Conservation (phyloP, 2,888 invertebrate genomes). For the Deroplatys truncata region DNA sequence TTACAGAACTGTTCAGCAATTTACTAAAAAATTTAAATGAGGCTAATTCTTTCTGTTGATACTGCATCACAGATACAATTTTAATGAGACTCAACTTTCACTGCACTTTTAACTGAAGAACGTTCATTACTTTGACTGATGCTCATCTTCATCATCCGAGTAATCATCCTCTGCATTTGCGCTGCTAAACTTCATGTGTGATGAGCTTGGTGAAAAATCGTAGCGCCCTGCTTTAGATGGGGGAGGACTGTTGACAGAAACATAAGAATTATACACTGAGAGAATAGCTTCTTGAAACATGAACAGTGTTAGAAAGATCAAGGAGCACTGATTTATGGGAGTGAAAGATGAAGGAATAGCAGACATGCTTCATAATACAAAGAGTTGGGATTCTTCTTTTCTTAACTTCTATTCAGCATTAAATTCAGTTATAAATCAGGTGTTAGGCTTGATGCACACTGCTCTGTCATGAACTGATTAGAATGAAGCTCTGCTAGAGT, state of each 20-base stretch:
- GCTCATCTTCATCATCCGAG: slow-evolving; percentile 28
- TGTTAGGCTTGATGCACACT: too few species aligned
- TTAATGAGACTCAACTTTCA: background rate
- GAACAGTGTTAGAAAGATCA: too few species aligned
- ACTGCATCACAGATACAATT: background rate
- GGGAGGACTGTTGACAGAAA: slow-evolving; percentile 43
- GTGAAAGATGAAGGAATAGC: too few species aligned
- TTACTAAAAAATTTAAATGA: background rate
- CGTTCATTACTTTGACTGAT: slow-evolving; percentile 15
- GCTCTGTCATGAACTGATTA: too few species aligned
- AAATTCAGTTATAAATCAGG: too few species aligned
- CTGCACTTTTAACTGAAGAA: background rate
- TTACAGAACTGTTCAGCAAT: background rate
- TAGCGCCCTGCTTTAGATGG: slow-evolving; percentile 48
- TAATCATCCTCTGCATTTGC: slow-evolving; percentile 20
- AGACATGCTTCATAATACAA: too few species aligned
- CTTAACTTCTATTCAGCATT: too few species aligned
- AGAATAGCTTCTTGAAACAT: too few species aligned
- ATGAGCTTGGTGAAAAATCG: slow-evolving; percentile 36
- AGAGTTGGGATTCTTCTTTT: too few species aligned
- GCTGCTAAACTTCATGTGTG: background rate
- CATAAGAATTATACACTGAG: background rate
- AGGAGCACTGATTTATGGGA: too few species aligned
- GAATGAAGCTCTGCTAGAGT: too few species aligned
- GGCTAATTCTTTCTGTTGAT: background rate